Evolutionary conservation across 2,888 invertebrate genomes (phyloP), one percentile per base, ranked within the genome.

Genomic region (Sphinx pinastri): DNA sequence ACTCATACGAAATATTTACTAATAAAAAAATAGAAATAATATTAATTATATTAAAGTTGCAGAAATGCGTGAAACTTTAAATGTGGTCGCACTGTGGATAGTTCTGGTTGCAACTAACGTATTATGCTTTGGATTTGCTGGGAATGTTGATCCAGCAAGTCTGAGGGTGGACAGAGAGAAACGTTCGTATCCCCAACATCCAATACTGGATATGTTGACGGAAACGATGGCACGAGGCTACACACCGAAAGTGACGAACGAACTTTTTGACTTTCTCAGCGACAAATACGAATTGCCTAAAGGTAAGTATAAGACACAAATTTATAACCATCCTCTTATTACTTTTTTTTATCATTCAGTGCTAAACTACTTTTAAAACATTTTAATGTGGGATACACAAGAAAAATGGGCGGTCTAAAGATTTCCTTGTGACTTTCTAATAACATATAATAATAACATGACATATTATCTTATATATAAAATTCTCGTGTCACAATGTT

Each of bases 261-360:
- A 87, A 71, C 66, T 81, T 5, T 88, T 88, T 60, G 87, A 87
- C 68, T 76, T 83, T 19, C 70, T 88, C 49, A 77, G 87, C 25
- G 88, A 88, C 49, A 76, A 76, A 60, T 87, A 86, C 67, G 79
- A 83, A 45, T 77, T 87, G 60, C 87, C 88, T 2, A 76, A 81
- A 54, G 86, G 88, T 86, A 76, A 79, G 84, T 60, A 7, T 16
- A 25, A 10, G 5, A 12, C 25, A 16, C 38, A 38, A 38, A 1
- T 7, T 38, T 38, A 38, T 38, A 38, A 38, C 38, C 4, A 38
- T 38, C 38, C 7, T 5, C 5, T 38, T 38, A 38, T 38, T 25
- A 25, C 25, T 1, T 25, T 25, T 25, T 5, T 38, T 38, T 38
- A 38, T 38, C 38, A 38, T 38, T 38, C 38, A 38, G 8, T 38